Percentiles rank a stretch among this genome's conserved stretches.
These are phyloP conservation scores for Chelmon rostratus DNA, from an alignment of 2,797 vertebrate genomes.

Conservation along the genomic window DNA sequence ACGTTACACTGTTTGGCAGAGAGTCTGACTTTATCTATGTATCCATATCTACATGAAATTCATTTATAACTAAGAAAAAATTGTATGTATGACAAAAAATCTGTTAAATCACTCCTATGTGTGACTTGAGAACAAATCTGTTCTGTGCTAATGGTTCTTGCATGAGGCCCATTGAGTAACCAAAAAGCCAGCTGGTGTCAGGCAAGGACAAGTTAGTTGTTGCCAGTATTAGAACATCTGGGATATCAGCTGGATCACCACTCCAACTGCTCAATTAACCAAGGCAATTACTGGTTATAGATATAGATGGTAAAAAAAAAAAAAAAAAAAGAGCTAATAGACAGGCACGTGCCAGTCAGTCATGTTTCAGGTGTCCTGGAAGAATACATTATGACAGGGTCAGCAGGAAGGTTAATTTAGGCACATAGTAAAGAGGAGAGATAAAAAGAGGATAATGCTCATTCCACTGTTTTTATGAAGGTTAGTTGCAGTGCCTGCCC, in stretches of 20 bases:
- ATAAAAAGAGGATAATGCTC: slow-evolving; percentile 49
- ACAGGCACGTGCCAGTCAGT: slow-evolving; percentile 6
- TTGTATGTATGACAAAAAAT: no score
- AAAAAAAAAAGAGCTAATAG: slow-evolving; percentile 4
- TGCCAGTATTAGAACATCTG: slow-evolving; percentile 6
- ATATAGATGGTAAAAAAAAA: slow-evolving; percentile 27
- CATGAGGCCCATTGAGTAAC: neutral
- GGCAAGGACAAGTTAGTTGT: neutral
- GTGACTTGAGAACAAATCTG: no score
- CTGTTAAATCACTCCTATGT: neutral
- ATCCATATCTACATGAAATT: no score
- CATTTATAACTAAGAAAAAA: neutral
- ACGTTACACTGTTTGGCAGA: neutral
- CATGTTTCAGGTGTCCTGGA: slow-evolving; percentile 13
- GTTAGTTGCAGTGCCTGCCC: slow-evolving; percentile 30
- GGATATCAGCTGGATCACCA: slow-evolving; percentile 36
- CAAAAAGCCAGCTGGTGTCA: neutral
- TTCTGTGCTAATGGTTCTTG: neutral
- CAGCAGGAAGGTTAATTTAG: slow-evolving; percentile 60
- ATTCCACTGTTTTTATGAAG: slow-evolving; percentile 51
- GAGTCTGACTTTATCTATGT: no score
- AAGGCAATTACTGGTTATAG: slow-evolving; percentile 7
- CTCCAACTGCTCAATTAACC: slow-evolving; percentile 18
- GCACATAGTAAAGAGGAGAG: slow-evolving; percentile 27
- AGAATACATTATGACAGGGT: slow-evolving; percentile 39